Base-by-base conservation (phyloP, 2,797 vertebrate genomes). In the Petrocephalus sullivani region DNA sequence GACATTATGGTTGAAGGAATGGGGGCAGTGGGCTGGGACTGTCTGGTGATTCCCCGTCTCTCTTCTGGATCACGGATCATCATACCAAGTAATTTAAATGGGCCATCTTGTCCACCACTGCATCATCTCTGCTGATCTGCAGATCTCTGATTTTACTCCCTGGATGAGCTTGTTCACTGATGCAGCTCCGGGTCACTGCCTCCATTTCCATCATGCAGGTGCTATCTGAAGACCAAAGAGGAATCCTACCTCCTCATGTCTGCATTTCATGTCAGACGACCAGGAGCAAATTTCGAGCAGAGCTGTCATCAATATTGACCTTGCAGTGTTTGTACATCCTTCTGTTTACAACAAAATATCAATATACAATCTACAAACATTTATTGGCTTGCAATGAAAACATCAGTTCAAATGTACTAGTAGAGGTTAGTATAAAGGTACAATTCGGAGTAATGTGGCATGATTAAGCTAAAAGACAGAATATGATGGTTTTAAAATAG, bases 41-140 rank as follows among this genome's bases (percentile, higher is more conserved):
- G 21, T 19, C 19, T 4, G 0, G 21, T 53, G n/a, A 83, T 49
- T 53, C 19, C 46, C 75, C n/a, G 1, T 49, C 16, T 46, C 33
- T 21, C 16, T 37, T 54, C 46, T 54, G 51, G 8, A n/a, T 85
- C 51, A 56, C 51, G 28, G 10, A 28, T 28, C 51, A 9, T 53
- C 49, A 23, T 21, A 6, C 49, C 0, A 37, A 87, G 56, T 60
- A 33, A 87, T 87, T 89, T 10, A 87, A 60, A 60, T 57, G 64
- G 33, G 87, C 86, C 86, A 87, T 87, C 88, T 87, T 78, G 61
- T 64, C 71, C 57, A 56, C 5, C 21, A 5, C 87, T 84, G 88
- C 61, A 33, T 87, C 82, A 71, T 56, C 49, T 83, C 51, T 46
- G 14, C 88, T 89, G 85, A 87, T 53, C 75, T 51, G 28, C 19